A percentile compares a stretch with the other conserved stretches of the same genome.
Conservation (phyloP, 92 coral and sea anemone species). For the Zoanthus sansibaricus region DNA sequence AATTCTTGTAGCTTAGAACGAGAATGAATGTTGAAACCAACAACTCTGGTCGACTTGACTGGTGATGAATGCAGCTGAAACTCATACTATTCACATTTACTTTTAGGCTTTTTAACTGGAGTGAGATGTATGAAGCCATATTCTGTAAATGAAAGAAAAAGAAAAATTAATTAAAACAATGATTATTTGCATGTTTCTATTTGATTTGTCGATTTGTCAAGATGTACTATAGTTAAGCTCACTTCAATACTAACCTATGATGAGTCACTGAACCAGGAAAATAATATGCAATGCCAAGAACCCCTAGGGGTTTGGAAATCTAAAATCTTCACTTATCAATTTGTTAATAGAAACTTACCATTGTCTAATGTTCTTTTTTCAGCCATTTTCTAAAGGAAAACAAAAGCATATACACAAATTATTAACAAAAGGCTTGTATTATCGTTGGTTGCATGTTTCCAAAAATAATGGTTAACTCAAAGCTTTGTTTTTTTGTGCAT, state of each 20-base stretch:
- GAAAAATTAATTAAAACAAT: slow-evolving; percentile 12
- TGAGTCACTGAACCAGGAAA: slow-evolving; percentile 3
- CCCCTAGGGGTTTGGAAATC: slow-evolving; percentile 4
- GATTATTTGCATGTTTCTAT: slow-evolving; percentile 8
- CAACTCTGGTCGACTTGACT: slow-evolving; percentile 58
- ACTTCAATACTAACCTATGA: slow-evolving; percentile 1
- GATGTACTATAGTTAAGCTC: neutral
- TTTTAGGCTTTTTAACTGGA: slow-evolving; percentile 60
- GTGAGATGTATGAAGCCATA: slow-evolving; percentile 58
- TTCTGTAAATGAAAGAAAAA: slow-evolving; percentile 26
- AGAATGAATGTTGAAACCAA: slow-evolving; percentile 60
- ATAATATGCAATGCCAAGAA: slow-evolving; percentile 25
- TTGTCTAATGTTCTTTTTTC: neutral
- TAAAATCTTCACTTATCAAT: neutral
- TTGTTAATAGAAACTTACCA: slow-evolving; percentile 2
- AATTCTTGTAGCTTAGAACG: slow-evolving; percentile 53
- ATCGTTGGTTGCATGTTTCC: neutral
- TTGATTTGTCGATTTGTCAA: neutral
- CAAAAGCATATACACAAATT: neutral
- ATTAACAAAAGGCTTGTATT: neutral
- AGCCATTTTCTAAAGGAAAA: slow-evolving; percentile 27
- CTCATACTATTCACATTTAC: slow-evolving; percentile 61
- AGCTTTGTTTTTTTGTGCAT: neutral
- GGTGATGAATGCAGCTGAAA: slow-evolving; percentile 66
- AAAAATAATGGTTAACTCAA: neutral